These are phyloP conservation scores for Aphis craccivora DNA, from an alignment of 1,140 invertebrate species.

Conservation along the genomic window DNA sequence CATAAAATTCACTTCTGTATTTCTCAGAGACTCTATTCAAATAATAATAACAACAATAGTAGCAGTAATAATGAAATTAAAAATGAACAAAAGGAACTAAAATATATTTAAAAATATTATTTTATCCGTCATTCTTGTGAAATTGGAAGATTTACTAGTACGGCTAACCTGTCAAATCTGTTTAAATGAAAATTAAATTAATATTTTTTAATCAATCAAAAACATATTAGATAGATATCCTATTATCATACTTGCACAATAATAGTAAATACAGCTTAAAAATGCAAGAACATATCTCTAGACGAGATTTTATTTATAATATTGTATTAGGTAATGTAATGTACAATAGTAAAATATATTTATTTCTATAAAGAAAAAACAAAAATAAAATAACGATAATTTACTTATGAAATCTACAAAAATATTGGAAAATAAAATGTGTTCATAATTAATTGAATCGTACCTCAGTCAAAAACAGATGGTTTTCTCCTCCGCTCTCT, in stretches of 20 bases:
- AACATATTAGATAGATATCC: neutral
- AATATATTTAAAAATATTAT: neutral
- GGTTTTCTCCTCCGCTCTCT: neutral
- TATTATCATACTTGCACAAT: too few relatives aligned
- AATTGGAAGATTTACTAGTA: neutral
- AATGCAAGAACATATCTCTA: neutral
- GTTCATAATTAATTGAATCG: neutral
- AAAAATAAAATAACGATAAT: neutral
- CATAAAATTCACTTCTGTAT: neutral
- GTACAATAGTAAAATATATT: neutral
- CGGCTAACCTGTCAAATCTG: neutral
- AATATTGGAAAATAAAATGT: neutral
- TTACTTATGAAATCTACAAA: neutral
- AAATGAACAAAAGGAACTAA: neutral
- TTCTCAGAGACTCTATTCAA: neutral
- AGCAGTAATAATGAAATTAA: neutral
- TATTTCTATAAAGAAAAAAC: neutral
- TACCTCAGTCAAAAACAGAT: neutral
- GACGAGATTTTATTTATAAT: neutral
- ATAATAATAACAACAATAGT: neutral
- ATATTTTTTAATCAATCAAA: neutral
- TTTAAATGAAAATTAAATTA: neutral
- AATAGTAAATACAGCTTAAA: neutral
- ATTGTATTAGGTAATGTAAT: neutral
- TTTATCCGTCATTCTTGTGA: neutral